A percentile compares a stretch with the other conserved stretches of the same genome.
Evolutionary conservation across 2,797 vertebrate genomes (phyloP).

Genomic region (Spea hammondii): DNA sequence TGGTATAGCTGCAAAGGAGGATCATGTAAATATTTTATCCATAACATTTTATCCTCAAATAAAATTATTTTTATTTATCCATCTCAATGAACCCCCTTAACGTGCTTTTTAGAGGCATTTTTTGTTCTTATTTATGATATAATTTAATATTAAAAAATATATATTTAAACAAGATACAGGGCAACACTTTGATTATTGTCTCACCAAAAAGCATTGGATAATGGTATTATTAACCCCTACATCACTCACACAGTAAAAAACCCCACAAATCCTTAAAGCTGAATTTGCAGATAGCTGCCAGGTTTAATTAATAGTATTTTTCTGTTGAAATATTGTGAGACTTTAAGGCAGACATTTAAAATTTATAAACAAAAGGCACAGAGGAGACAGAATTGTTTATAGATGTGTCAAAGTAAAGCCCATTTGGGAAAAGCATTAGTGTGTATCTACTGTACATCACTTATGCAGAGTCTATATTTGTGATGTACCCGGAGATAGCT

Average conservation of each 20-base stretch:
- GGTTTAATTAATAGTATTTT: conserved; percentile 7
- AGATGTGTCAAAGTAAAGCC: conserved; percentile 73
- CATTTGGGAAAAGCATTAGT: conserved; percentile 72
- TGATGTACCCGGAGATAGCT: conserved; percentile 66
- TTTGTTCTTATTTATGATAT: too few relatives aligned
- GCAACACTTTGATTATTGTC: too few relatives aligned
- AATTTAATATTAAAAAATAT: too few relatives aligned
- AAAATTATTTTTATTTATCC: too few relatives aligned
- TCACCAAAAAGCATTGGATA: too few relatives aligned
- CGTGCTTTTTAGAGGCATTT: too few relatives aligned
- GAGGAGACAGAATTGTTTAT: conserved; percentile 75
- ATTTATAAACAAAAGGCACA: conserved; percentile 67
- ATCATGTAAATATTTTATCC: too few relatives aligned
- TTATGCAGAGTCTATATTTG: conserved; percentile 70
- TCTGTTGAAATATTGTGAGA: background rate
- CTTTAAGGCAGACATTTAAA: conserved; percentile 54
- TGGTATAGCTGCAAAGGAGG: too few relatives aligned
- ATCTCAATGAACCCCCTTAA: too few relatives aligned
- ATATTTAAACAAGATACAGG: too few relatives aligned
- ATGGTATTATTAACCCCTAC: background rate
- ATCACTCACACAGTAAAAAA: background rate
- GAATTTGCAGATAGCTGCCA: conserved; percentile 1
- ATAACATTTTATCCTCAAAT: too few relatives aligned
- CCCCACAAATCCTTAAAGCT: background rate
- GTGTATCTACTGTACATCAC: conserved; percentile 66